A percentile compares a stretch with the other conserved stretches of the same genome.
Evolutionary conservation across 1,140 invertebrate genomes (phyloP).

Genomic region (Papilio polytes): DNA sequence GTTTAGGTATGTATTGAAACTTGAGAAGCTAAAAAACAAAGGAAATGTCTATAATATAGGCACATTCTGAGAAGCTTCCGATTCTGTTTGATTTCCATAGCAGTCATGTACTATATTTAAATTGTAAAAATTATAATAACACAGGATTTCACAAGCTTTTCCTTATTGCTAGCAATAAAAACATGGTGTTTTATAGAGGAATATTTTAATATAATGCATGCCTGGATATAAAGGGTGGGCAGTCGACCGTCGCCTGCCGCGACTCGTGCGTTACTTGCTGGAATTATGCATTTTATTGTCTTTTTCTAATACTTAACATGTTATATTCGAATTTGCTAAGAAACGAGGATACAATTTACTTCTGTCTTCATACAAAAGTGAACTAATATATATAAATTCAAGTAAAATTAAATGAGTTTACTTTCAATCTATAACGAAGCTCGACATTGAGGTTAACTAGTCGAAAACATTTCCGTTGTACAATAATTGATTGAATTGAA

Average conservation of each 20-base stretch:
- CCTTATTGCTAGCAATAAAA: not conserved
- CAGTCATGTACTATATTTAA: not conserved
- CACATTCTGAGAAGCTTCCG: too few relatives aligned
- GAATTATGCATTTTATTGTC: not conserved
- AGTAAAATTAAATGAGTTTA: too few relatives aligned
- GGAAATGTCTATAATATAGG: too few relatives aligned
- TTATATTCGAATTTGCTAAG: too few relatives aligned
- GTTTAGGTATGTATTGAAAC: not conserved
- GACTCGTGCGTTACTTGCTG: constrained; percentile 20
- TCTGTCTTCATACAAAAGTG: not conserved
- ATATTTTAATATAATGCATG: constrained; percentile 8
- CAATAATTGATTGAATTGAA: not conserved
- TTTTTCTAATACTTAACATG: too few relatives aligned
- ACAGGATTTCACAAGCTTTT: not conserved
- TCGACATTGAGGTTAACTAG: not conserved
- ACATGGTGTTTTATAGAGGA: constrained; percentile 1
- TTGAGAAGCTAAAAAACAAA: not conserved
- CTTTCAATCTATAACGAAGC: not conserved
- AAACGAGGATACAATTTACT: not conserved
- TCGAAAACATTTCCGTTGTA: not conserved
- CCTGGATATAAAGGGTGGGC: constrained; percentile 12
- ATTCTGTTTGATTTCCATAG: not conserved
- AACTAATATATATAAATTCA: too few relatives aligned
- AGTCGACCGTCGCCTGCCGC: constrained; percentile 10
- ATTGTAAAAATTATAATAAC: not conserved